Conservation (phyloP, 1,140 invertebrate genomes). For the Tetranychus cinnabarinus region DNA sequence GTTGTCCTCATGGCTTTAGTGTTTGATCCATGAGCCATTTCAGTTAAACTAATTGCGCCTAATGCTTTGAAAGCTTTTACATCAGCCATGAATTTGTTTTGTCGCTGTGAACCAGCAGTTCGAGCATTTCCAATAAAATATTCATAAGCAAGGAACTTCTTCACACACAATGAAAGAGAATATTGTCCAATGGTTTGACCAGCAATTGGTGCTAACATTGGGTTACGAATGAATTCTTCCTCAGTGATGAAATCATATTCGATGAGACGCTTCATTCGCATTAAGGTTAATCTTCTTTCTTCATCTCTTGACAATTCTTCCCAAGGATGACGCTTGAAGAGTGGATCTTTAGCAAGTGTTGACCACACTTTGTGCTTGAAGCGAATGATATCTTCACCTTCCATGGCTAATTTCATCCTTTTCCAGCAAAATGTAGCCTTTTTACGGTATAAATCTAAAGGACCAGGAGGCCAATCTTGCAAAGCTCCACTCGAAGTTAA, state of each 20-base stretch:
- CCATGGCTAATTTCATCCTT: conserved; percentile 39
- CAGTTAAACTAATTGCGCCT: conserved; percentile 64
- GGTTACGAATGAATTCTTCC: conserved; percentile 27
- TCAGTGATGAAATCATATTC: conserved; percentile 36
- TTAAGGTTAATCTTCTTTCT: conserved; percentile 30
- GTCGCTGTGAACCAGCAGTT: conserved; percentile 47
- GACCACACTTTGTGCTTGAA: conserved; percentile 53
- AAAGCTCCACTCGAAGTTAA: conserved; percentile 8
- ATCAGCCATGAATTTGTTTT: conserved; percentile 39
- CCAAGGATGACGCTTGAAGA: conserved; percentile 35
- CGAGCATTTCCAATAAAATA: conserved; percentile 22
- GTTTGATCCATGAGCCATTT: conserved; percentile 79
- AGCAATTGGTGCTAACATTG: conserved; percentile 19
- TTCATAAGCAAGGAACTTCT: conserved; percentile 27
- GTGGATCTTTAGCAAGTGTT: conserved; percentile 30
- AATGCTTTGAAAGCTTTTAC: conserved; percentile 35
- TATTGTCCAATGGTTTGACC: conserved; percentile 32
- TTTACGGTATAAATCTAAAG: conserved; percentile 42
- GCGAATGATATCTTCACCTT: conserved; percentile 39
- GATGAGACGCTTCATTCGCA: conserved; percentile 33
- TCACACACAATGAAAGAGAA: conserved; percentile 38
- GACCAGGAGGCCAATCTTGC: conserved; percentile 37
- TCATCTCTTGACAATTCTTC: conserved; percentile 39
- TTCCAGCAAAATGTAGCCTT: conserved; percentile 53
- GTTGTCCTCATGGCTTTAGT: conserved; percentile 68